Evolutionary conservation across 37 sponge, comb jelly and placozoan species (phyloP).

Genomic region (Halichondria panicea): DNA sequence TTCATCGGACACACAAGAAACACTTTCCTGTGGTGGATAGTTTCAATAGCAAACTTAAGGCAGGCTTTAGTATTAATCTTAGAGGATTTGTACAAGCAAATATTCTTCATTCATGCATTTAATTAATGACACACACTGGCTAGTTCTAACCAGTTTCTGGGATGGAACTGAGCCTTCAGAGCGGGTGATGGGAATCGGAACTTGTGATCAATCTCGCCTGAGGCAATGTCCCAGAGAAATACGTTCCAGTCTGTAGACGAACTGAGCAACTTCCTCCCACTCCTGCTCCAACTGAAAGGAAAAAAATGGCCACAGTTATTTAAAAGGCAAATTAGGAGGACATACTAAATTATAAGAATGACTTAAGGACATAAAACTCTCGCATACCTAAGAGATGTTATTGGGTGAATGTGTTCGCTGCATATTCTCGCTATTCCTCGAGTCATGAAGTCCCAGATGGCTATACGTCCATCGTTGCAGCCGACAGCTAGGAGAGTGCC

Average conservation of each 20-base stretch:
- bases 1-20: constrained; percentile 96
- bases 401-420: constrained; percentile 89
- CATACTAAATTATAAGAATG: neutral
- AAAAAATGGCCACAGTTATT: neutral
- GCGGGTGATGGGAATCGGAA: constrained; percentile 91
- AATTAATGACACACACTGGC: neutral
- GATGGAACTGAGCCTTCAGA: constrained; percentile 92
- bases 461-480: constrained; percentile 97
- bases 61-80: neutral
- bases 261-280: constrained; percentile 83
- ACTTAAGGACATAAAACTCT: neutral
- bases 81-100: too few relatives aligned
- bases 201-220: constrained; percentile 77
- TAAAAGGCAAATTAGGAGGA: too few relatives aligned
- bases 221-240: constrained; percentile 86
- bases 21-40: constrained; percentile 12
- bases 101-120: too few relatives aligned
- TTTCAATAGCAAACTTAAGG: neutral
- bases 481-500: constrained; percentile 96
- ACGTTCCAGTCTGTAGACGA: constrained; percentile 93
- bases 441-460: constrained; percentile 95
- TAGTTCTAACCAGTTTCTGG: constrained; percentile 70
- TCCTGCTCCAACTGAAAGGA: constrained; percentile 74
- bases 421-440: constrained; percentile 86
- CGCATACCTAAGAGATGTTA: constrained; percentile 91